Percentiles rank a stretch among this genome's conserved stretches.
phyloP scores from a whole-genome alignment of 2,113 vertebrate species.

The Capra hircus region DNA sequence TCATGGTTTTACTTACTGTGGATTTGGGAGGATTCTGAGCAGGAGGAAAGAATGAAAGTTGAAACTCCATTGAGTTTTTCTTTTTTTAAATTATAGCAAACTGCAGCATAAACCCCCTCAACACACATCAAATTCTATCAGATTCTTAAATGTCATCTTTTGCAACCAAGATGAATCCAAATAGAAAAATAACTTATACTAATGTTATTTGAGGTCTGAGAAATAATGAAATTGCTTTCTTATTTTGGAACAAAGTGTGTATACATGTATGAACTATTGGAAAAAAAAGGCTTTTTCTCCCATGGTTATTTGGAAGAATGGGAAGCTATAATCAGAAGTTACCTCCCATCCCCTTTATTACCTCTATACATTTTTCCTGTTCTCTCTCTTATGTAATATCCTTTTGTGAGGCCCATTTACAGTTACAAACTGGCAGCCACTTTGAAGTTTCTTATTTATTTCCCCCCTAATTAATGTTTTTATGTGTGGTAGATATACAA shows the following conservation, averaged over 20 bases:
- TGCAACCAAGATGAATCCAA: background rate
- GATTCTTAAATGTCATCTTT: background rate
- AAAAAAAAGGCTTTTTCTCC: background rate
- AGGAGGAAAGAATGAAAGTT: background rate
- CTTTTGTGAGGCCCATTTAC: background rate
- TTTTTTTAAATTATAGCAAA: background rate
- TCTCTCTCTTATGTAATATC: background rate
- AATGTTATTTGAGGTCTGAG: conserved; percentile 22
- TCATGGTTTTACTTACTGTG: background rate
- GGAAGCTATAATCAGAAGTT: background rate
- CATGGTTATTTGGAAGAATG: background rate
- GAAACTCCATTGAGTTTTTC: background rate
- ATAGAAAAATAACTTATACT: background rate
- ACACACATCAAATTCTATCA: background rate
- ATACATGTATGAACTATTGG: background rate
- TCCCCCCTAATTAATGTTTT: background rate
- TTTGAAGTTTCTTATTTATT: conserved; percentile 13
- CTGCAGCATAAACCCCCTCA: background rate
- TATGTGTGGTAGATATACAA: background rate
- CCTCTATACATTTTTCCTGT: background rate
- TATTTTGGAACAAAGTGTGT: conserved; percentile 31
- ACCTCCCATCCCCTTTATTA: background rate
- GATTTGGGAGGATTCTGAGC: background rate
- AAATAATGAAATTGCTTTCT: background rate
- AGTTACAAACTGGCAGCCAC: background rate